A percentile compares a stretch with the other conserved stretches of the same genome.
phyloP scores from a whole-genome alignment of 2,888 invertebrate species.

The Aphrophora alni region DNA sequence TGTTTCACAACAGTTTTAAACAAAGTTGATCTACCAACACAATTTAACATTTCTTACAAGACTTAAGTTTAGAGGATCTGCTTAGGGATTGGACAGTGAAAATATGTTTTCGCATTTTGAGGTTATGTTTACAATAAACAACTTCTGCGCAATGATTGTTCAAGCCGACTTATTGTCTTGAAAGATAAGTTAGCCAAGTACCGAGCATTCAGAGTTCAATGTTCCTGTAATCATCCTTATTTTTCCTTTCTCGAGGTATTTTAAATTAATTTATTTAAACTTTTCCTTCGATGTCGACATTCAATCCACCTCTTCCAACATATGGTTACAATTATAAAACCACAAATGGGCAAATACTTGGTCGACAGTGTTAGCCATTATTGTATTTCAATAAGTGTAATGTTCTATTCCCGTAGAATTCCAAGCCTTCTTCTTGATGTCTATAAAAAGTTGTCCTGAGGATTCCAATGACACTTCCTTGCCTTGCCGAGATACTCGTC shows the following conservation, averaged over 20 bases:
- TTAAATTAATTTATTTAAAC: not conserved
- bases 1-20: no score
- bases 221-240: not conserved
- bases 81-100: no score
- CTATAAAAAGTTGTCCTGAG: not conserved
- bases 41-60: no score
- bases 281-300: not conserved
- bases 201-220: not conserved
- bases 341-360: not conserved
- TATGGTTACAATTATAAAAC: conserved; percentile 5
- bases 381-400: not conserved
- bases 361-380: not conserved
- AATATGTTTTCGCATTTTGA: no score
- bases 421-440: not conserved
- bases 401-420: not conserved
- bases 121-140: no score
- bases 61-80: no score
- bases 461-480: not conserved
- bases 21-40: no score
- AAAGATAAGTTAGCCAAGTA: no score
- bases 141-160: no score
- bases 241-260: not conserved
- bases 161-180: no score
- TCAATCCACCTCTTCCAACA: not conserved
- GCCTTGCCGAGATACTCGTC: no score